Evolutionary conservation across 53 echinoderm and acorn worm species (phyloP).

Genomic region (Paelopatides confundens): DNA sequence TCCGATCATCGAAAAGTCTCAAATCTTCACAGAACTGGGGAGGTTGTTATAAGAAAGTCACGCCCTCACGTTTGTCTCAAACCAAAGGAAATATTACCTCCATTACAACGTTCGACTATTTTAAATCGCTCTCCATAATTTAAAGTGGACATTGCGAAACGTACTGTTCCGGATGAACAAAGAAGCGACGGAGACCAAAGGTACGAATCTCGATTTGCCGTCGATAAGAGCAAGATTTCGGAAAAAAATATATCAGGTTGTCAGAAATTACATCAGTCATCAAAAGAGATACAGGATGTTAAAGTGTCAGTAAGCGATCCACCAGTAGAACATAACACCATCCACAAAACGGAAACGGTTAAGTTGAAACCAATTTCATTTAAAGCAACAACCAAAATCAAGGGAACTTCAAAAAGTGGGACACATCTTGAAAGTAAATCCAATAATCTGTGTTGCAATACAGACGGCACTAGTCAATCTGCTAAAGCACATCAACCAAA

Average conservation of each 20-base stretch:
- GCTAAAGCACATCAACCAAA: neutral
- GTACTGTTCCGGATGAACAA: neutral
- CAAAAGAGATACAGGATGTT: neutral
- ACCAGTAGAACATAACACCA: neutral
- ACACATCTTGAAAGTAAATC: neutral
- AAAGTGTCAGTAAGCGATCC: neutral
- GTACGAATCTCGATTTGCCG: neutral
- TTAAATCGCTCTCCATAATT: neutral
- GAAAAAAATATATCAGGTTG: neutral
- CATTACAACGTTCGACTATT: neutral
- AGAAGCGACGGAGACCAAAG: conserved; percentile 17
- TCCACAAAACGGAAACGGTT: neutral
- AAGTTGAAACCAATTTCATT: neutral
- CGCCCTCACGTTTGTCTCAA: neutral
- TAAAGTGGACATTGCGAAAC: neutral
- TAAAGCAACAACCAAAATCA: neutral
- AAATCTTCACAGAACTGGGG: neutral
- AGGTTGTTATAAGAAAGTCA: neutral
- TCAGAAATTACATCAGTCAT: neutral
- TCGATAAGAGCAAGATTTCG: neutral
- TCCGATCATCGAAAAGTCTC: neutral
- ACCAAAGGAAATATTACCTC: conserved; percentile 31
- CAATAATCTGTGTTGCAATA: neutral
- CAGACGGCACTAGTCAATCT: neutral
- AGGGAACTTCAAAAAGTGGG: neutral